A percentile compares a stretch with the other conserved stretches of the same genome.
Evolutionary conservation across 2,888 invertebrate species (phyloP).

Genomic region (Chelonus formosanus): DNA sequence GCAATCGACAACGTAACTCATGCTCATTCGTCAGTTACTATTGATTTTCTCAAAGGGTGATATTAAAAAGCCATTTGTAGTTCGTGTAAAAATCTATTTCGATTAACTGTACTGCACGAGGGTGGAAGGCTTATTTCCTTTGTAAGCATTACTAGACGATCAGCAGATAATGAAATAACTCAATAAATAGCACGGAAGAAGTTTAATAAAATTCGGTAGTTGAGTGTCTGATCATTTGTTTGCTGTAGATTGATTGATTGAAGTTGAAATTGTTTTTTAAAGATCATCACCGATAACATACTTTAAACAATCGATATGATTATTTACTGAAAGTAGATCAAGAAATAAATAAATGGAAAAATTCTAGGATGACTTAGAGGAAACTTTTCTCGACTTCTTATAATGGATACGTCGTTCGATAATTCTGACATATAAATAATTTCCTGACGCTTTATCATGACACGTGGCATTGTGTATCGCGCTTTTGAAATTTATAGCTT

Average conservation of each 20-base stretch:
- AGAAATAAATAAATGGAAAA: no score
- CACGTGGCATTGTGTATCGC: constrained; percentile 35
- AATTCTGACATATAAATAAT: constrained; percentile 31
- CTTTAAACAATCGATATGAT: no score
- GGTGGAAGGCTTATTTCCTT: not conserved
- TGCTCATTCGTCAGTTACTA: constrained; percentile 13
- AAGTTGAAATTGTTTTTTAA: no score
- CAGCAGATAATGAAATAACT: no score
- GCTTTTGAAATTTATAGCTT: constrained; percentile 35
- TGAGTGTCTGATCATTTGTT: no score
- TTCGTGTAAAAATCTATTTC: constrained; percentile 2
- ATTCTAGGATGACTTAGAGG: no score
- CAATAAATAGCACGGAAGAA: no score
- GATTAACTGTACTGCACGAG: not conserved
- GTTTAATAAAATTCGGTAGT: no score
- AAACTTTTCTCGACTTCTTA: no score
- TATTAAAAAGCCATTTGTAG: constrained; percentile 47
- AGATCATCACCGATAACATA: no score
- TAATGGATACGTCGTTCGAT: not conserved
- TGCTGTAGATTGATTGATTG: no score
- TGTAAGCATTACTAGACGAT: not conserved
- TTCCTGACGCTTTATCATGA: constrained; percentile 34
- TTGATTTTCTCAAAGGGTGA: constrained; percentile 42
- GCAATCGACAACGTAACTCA: constrained; percentile 39
- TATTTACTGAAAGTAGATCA: no score